These are phyloP conservation scores for Nerophis ophidion DNA, from an alignment of 2,113 vertebrate genomes.

Conservation along the genomic window DNA sequence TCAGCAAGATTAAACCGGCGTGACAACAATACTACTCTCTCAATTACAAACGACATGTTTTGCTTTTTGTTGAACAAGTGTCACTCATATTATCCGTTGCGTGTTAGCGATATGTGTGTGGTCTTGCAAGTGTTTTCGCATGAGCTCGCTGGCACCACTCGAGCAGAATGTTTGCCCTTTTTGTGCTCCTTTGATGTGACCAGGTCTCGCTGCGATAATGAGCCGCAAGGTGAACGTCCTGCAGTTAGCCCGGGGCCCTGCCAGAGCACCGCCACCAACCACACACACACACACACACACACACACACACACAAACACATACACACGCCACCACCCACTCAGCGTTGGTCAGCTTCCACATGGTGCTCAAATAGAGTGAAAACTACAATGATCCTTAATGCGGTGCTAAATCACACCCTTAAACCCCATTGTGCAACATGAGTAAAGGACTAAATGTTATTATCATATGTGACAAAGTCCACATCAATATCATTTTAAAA, in stretches of 20 bases:
- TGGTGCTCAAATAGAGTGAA: constrained; percentile 6
- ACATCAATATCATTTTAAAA: not conserved
- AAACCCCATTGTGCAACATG: too few species aligned
- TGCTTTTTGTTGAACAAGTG: too few species aligned
- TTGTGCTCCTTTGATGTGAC: constrained; percentile 76
- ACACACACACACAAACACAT: constrained; percentile 8
- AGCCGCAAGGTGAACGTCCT: constrained; percentile 71
- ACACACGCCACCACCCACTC: constrained; percentile 23
- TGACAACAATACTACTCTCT: too few species aligned
- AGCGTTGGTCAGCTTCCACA: constrained; percentile 21
- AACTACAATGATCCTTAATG: not conserved
- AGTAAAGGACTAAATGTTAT: too few species aligned
- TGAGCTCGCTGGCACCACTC: constrained; percentile 61
- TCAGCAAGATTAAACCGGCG: too few species aligned
- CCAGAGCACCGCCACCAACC: constrained; percentile 52
- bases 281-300: constrained; percentile 20
- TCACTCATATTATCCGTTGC: too few species aligned
- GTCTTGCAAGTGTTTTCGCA: constrained; percentile 33
- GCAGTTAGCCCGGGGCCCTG: constrained; percentile 55
- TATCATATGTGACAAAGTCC: too few species aligned
- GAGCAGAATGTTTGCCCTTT: constrained; percentile 79
- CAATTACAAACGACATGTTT: too few species aligned
- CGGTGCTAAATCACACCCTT: not conserved
- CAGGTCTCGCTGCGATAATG: constrained; percentile 73
- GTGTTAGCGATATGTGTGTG: too few species aligned